Conservation (phyloP, 2,888 invertebrate species). For the Cosmia trapezina region DNA sequence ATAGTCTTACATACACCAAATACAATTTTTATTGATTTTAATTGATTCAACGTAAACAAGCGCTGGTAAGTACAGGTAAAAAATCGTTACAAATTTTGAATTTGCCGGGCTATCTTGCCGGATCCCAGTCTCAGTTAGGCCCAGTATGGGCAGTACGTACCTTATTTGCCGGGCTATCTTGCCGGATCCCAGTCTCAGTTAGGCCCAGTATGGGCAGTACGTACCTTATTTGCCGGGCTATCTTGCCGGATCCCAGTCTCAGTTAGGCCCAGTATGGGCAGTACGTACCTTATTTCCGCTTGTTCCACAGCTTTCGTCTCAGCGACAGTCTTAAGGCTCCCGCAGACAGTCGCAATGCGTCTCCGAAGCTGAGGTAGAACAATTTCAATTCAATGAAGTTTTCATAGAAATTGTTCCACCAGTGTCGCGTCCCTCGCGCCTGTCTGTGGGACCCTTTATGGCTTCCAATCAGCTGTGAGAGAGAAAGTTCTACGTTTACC, state of each 20-base stretch:
- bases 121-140: too few species aligned
- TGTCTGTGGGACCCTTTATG: slow-evolving; percentile 7
- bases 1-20: neutral
- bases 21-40: neutral
- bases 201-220: neutral
- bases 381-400: too few species aligned
- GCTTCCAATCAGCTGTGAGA: slow-evolving; percentile 52
- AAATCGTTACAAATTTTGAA: neutral
- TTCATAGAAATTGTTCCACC: too few species aligned
- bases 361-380: too few species aligned
- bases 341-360: too few species aligned
- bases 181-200: neutral
- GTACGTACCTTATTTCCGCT: slow-evolving; percentile 12
- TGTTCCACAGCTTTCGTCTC: slow-evolving; percentile 22
- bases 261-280: neutral
- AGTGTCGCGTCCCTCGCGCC: too few species aligned
- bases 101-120: too few species aligned
- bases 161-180: too few species aligned
- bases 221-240: neutral
- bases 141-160: too few species aligned
- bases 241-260: neutral
- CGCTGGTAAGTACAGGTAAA: neutral
- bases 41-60: neutral
- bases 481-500: slow-evolving; percentile 59
- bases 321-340: neutral